These are phyloP conservation scores for Candoia aspera DNA, from an alignment of 2,113 vertebrate genomes.

Conservation along the genomic window DNA sequence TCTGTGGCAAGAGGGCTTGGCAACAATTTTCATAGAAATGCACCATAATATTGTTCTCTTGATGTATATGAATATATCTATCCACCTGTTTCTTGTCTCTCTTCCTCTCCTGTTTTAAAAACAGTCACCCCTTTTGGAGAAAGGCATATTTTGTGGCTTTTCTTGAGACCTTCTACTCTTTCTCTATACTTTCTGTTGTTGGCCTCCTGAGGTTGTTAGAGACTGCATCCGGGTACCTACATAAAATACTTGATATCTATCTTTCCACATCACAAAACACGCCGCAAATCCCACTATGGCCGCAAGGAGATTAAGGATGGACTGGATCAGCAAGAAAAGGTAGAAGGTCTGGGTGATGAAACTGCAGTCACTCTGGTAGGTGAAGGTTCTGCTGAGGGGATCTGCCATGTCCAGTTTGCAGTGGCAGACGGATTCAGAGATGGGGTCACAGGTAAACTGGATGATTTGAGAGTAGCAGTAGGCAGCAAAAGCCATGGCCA, in stretches of 20 bases:
- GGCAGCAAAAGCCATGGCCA: conserved; percentile 85
- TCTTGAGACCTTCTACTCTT: neutral
- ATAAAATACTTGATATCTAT: conserved; percentile 95
- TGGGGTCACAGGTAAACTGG: conserved; percentile 74
- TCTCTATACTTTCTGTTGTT: conserved; percentile 80
- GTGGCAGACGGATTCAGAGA: conserved; percentile 68
- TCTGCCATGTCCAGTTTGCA: conserved; percentile 83
- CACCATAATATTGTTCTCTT: conserved; percentile 17
- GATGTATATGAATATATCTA: conserved; percentile 31
- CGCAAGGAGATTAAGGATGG: conserved; percentile 84
- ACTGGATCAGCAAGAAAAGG: conserved; percentile 88
- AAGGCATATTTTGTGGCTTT: neutral
- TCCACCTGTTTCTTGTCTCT: neutral
- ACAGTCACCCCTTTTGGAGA: neutral
- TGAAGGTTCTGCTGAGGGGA: conserved; percentile 86
- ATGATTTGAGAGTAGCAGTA: conserved; percentile 83
- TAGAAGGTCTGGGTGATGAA: conserved; percentile 77
- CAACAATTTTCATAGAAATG: neutral
- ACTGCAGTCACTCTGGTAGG: conserved; percentile 81
- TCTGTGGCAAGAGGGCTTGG: neutral
- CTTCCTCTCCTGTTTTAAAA: fast-evolving
- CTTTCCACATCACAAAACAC: conserved; percentile 95
- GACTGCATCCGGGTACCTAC: conserved; percentile 79
- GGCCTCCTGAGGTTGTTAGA: conserved; percentile 52
- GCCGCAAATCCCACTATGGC: conserved; percentile 82